A percentile compares a stretch with the other conserved stretches of the same genome.
Conservation (phyloP, 2,797 vertebrate species). For the Mus spretus region DNA sequence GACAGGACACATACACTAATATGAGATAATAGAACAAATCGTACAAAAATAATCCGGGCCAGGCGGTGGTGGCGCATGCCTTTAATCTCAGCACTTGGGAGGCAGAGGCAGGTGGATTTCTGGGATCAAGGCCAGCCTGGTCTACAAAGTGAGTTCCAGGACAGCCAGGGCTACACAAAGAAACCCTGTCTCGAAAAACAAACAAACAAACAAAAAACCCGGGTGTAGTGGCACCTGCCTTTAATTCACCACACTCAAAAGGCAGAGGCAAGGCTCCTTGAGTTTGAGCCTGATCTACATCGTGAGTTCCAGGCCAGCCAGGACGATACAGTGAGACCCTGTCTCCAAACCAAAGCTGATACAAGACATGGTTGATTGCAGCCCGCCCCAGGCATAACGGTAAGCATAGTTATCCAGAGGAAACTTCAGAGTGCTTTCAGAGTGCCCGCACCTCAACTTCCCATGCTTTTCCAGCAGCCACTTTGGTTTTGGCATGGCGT, state of each 20-base stretch:
- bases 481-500: neutral
- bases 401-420: slow-evolving; percentile 24
- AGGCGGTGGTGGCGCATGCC: neutral
- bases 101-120: neutral
- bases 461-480: neutral
- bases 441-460: neutral
- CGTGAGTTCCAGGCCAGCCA: neutral
- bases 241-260: neutral
- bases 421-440: slow-evolving; percentile 56
- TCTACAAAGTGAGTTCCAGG: neutral
- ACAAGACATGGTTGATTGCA: neutral
- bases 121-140: neutral
- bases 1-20: neutral
- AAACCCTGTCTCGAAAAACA: too few species aligned
- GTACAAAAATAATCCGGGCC: neutral
- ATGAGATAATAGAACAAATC: neutral
- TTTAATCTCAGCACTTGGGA: neutral
- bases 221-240: neutral
- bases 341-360: neutral
- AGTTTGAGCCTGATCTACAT: neutral
- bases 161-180: neutral
- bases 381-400: neutral
- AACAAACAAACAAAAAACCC: too few species aligned
- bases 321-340: neutral
- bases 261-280: neutral